Evolutionary conservation across 1,140 invertebrate species (phyloP).

Genomic region (Aricia agestis): DNA sequence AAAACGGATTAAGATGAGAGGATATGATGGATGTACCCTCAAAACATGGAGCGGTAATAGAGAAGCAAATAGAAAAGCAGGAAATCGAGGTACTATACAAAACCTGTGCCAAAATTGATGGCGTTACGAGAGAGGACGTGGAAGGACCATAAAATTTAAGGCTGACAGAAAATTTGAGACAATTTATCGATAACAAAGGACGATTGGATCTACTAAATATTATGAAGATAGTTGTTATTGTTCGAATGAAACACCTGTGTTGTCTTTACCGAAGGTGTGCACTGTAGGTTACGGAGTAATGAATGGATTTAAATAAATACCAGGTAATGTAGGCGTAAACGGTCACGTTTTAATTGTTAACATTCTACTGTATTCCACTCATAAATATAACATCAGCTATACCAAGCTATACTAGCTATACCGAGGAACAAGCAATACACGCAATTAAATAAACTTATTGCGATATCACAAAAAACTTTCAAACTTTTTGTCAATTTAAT

Average conservation of each 20-base stretch:
- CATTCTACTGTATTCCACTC: background rate
- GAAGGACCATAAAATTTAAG: background rate
- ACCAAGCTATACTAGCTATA: background rate
- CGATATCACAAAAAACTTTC: background rate
- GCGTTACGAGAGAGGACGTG: no score
- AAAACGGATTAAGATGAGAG: background rate
- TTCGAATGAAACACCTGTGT: slow-evolving; percentile 4
- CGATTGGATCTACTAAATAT: slow-evolving; percentile 2
- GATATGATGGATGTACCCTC: background rate
- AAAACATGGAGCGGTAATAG: background rate
- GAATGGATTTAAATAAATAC: slow-evolving; percentile 1
- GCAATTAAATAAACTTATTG: no score
- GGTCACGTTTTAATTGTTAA: background rate
- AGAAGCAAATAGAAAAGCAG: background rate
- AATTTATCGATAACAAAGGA: background rate
- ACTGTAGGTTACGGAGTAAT: background rate
- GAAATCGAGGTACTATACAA: no score
- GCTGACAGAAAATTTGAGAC: background rate
- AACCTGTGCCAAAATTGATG: no score
- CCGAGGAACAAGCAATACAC: no score
- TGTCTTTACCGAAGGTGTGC: background rate
- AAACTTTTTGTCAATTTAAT: no score
- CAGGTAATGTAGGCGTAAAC: background rate
- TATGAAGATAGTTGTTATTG: background rate
- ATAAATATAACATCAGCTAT: background rate